Evolutionary conservation across 1,140 invertebrate genomes (phyloP), one percentile per base, ranked within the genome.

Genomic region (Argopecten irradians): DNA sequence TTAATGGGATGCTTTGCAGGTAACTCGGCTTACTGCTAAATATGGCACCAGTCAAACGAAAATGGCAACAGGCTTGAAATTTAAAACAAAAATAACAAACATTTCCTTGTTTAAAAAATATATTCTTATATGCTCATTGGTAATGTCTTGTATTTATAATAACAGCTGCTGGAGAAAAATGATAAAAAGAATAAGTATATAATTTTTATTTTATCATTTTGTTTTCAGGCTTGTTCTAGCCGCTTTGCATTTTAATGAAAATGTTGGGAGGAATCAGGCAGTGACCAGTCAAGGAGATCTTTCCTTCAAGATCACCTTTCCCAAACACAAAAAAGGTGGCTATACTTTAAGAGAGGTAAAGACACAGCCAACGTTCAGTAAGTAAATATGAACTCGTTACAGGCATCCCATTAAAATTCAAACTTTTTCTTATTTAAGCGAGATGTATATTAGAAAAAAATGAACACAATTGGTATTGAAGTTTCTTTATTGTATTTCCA

Each of bases 1-100:
- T 86, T 82, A 84, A 90, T 82, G 90, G 90, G 83, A 89, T 91
- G 90, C 39, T 34, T n/a, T 84, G 82, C 87, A 87, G 90, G 91
- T 92, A 89, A 86, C 39, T 82, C 8, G 1, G 5, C 32, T 36
- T 36, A 34, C 14, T 11, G 32, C 16, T 36, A 86, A 19, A 33
- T 34, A 39, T 39, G 28, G n/a, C 13, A 83, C 28, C 8, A 7
- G 34, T 86, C 5, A 82, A 33, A 35, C 13, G 46, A 43, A 41
- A 55, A 55, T 55, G 28, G 19, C 22, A 34, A 82, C 32, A 71
- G 5, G 36, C 13, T 39, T 39, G 13, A 39, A 39, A 39, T 13
- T n/a, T n/a, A n/a, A n/a, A n/a, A n/a, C n/a, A n/a, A n/a, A n/a
- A n/a, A n/a, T n/a, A n/a, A n/a, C n/a, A n/a, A n/a, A n/a, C n/a